These are phyloP conservation scores for Halictus rubicundus DNA, from an alignment of 1,140 invertebrate species.

Conservation along the genomic window DNA sequence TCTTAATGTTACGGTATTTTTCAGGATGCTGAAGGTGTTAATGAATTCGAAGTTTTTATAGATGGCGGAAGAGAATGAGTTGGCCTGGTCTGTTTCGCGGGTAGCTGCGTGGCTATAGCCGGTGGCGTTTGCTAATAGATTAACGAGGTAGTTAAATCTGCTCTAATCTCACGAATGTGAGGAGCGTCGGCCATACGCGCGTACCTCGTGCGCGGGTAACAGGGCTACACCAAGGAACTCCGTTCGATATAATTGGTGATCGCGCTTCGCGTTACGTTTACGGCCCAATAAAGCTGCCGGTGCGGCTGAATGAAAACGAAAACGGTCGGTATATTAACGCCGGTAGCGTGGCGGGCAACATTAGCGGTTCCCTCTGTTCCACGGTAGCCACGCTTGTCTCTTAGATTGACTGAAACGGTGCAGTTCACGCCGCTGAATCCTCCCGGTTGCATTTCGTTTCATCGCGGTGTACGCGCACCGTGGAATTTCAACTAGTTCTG, in stretches of 20 bases:
- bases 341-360: neutral
- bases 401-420: constrained; percentile 2
- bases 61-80: too few relatives aligned
- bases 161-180: constrained; percentile 55
- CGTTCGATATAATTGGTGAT: constrained; percentile 50
- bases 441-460: neutral
- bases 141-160: constrained; percentile 56
- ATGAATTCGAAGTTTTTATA: too few relatives aligned
- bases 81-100: neutral
- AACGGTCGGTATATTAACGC: constrained; percentile 16
- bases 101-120: neutral
- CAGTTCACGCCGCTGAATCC: neutral
- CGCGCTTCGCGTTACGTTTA: constrained; percentile 50
- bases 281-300: constrained; percentile 39
- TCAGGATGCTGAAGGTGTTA: too few relatives aligned
- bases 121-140: constrained; percentile 44
- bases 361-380: neutral
- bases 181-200: neutral
- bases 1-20: too few relatives aligned
- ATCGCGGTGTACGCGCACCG: neutral
- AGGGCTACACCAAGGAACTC: constrained; percentile 40
- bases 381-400: neutral
- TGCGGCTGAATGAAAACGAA: constrained; percentile 46
- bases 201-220: neutral
- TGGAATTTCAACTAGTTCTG: neutral